Evolutionary conservation across 2,113 vertebrate genomes (phyloP).

Genomic region (Notiomystis cincta): DNA sequence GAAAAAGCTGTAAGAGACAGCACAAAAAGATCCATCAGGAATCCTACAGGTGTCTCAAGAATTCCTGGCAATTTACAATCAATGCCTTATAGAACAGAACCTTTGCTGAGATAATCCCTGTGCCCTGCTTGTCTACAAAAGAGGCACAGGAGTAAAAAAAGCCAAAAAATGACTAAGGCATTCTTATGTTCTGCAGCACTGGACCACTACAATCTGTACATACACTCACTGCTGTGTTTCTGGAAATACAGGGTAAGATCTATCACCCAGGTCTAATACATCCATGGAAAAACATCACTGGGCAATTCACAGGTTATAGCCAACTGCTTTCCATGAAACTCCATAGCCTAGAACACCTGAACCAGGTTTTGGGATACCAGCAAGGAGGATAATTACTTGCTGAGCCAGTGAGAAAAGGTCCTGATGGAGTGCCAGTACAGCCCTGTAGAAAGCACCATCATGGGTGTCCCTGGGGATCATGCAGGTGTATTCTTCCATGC

Average conservation of each 20-base stretch:
- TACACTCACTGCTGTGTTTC: not conserved
- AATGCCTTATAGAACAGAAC: not conserved
- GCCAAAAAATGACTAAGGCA: not conserved
- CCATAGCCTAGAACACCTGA: not conserved
- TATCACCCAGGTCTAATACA: not conserved
- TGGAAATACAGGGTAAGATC: not conserved
- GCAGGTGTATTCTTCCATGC: conserved; percentile 98
- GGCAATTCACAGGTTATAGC: not conserved
- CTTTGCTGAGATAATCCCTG: not conserved
- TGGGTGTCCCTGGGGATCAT: conserved; percentile 98
- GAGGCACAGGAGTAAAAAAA: not conserved
- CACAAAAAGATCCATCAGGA: not conserved
- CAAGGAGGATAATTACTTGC: conserved; percentile 75
- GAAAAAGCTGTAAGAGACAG: not conserved
- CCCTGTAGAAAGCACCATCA: conserved; percentile 95
- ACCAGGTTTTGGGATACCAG: not conserved
- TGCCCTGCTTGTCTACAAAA: not conserved
- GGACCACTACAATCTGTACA: not conserved
- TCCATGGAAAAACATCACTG: not conserved
- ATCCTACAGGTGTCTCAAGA: not conserved
- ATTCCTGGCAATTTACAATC: not conserved
- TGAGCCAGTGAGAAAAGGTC: conserved; percentile 98
- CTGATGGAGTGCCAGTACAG: conserved; percentile 93
- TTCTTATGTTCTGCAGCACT: not conserved
- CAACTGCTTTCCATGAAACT: not conserved